Evolutionary conservation across 2,797 vertebrate species (phyloP).

Genomic region (Chiloscyllium punctatum): DNA sequence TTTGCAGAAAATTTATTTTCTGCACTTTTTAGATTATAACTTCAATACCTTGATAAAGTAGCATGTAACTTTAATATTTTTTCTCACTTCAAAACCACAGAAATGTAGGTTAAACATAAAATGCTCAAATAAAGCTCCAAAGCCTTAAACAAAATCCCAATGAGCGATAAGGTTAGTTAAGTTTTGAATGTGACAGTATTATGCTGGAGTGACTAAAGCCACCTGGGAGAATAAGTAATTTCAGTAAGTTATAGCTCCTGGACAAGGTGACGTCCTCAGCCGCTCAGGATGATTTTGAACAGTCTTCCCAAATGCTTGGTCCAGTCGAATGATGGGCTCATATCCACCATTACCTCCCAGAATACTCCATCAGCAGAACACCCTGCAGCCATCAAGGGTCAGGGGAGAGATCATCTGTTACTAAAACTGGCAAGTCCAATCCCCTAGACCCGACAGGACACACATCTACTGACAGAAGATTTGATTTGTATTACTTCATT

Average conservation of each 20-base stretch:
- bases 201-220: constrained; percentile 47
- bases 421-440: constrained; percentile 53
- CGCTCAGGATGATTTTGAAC: constrained; percentile 54
- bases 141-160: constrained; percentile 6
- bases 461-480: constrained; percentile 39
- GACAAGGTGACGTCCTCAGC: constrained; percentile 63
- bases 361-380: constrained; percentile 44
- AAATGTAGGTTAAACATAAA: constrained; percentile 8
- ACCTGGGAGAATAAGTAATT: constrained; percentile 56
- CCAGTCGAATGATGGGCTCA: constrained; percentile 47
- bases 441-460: constrained; percentile 37
- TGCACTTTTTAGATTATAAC: neutral
- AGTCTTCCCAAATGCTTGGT: constrained; percentile 61
- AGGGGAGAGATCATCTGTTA: constrained; percentile 47
- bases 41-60: neutral
- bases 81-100: neutral
- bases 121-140: constrained; percentile 6
- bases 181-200: constrained; percentile 46
- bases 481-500: constrained; percentile 39
- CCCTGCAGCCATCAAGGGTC: constrained; percentile 49
- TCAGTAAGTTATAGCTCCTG: constrained; percentile 61
- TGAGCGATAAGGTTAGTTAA: constrained; percentile 41
- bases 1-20: neutral
- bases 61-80: neutral
- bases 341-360: constrained; percentile 49